A percentile compares a stretch with the other conserved stretches of the same genome.
These are phyloP conservation scores for Fragum sueziense DNA, from an alignment of 2,888 invertebrate species.

Conservation along the genomic window DNA sequence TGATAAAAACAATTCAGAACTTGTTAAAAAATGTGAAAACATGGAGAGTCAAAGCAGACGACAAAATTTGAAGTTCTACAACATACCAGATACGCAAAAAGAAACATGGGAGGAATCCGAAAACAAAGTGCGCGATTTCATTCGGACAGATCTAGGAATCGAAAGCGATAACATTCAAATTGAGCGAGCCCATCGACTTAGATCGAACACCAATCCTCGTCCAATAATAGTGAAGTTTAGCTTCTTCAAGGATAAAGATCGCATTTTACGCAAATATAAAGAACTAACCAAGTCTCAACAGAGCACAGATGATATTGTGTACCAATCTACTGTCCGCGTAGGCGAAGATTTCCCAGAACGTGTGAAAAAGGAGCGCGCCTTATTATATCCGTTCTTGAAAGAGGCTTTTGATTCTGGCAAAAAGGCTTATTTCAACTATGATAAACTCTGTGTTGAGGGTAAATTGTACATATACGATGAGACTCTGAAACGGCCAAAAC, in stretches of 20 bases:
- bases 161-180: background rate
- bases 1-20: background rate
- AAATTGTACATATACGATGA: background rate
- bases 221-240: background rate
- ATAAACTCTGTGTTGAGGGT: background rate
- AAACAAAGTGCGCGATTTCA: background rate
- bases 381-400: background rate
- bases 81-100: background rate
- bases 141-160: background rate
- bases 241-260: conserved; percentile 1
- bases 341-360: background rate
- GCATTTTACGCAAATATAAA: background rate
- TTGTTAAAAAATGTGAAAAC: background rate
- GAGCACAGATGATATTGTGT: background rate
- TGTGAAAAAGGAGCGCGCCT: background rate
- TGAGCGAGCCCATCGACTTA: background rate
- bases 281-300: background rate
- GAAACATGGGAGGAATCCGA: conserved; percentile 9
- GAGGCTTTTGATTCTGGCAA: background rate
- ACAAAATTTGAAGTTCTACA: conserved; percentile 1
- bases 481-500: background rate
- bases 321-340: background rate
- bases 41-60: background rate
- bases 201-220: background rate
- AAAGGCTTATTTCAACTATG: background rate